A percentile compares a stretch with the other conserved stretches of the same genome.
Conservation (phyloP, 2,888 invertebrate genomes). For the Lysandra bellargus region DNA sequence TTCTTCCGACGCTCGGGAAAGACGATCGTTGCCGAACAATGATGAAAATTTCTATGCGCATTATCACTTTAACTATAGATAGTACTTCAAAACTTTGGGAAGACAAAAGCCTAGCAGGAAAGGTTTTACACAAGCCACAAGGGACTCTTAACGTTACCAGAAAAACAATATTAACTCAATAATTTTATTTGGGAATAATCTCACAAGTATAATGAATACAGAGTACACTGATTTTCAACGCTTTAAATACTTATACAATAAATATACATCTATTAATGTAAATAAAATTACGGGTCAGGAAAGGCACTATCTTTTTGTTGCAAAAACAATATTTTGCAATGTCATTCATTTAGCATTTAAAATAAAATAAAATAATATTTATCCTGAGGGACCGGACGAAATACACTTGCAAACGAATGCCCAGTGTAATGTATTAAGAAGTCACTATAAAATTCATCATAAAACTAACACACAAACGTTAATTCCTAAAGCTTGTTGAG, state of each 20-base stretch:
- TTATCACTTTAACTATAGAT: no score
- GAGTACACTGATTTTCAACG: slow-evolving; percentile 71
- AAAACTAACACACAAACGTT: no score
- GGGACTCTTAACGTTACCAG: background rate
- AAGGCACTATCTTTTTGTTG: slow-evolving; percentile 28
- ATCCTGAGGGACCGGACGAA: background rate
- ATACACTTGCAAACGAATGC: background rate
- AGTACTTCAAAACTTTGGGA: background rate
- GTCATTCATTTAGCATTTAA: background rate
- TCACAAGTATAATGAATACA: slow-evolving; percentile 68
- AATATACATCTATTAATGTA: slow-evolving; percentile 50
- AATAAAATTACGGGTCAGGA: slow-evolving; percentile 34
- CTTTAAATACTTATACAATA: slow-evolving; percentile 64
- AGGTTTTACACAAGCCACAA: background rate
- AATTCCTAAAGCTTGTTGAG: background rate
- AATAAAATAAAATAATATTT: background rate
- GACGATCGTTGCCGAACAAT: no score
- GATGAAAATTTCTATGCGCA: no score
- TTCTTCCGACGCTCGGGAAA: no score
- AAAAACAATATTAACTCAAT: slow-evolving; percentile 61
- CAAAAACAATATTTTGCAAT: slow-evolving; percentile 28
- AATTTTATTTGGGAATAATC: slow-evolving; percentile 75
- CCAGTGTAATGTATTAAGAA: no score
- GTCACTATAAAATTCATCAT: no score
- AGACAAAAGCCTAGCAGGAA: background rate